Conservation (phyloP, 2,113 vertebrate species). For the Pachycephala philippinensis region DNA sequence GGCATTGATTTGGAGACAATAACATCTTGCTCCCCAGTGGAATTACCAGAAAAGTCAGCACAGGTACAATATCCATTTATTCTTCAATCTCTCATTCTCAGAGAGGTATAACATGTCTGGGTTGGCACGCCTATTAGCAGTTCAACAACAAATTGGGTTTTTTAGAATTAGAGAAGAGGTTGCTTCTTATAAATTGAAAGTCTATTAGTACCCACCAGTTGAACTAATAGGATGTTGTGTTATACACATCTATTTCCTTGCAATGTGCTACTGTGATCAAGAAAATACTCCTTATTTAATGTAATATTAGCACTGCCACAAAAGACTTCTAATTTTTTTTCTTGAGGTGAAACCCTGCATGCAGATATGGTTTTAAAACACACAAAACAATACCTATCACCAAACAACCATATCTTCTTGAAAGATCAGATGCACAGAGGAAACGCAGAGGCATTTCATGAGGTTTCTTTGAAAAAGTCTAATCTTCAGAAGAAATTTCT, state of each 20-base stretch:
- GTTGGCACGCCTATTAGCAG: background rate
- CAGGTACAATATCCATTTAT: background rate
- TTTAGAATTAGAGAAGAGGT: background rate
- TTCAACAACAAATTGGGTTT: background rate
- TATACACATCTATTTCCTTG: background rate
- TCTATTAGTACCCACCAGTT: background rate
- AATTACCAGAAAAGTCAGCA: background rate
- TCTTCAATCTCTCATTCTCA: background rate
- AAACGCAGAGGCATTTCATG: background rate
- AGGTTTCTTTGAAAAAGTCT: background rate
- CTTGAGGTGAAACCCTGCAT: background rate
- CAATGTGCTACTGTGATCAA: background rate
- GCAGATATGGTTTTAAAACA: background rate
- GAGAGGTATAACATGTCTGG: background rate
- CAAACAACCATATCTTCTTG: background rate
- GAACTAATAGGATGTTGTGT: background rate
- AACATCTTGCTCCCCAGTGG: background rate
- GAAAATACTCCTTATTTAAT: background rate
- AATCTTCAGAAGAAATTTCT: background rate
- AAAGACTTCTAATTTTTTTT: background rate
- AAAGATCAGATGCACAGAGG: background rate
- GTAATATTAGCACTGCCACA: background rate
- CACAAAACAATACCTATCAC: background rate
- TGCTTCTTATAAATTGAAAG: background rate
- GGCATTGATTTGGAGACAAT: background rate